Conservation (phyloP, 2,888 invertebrate genomes). For the Chrysolina americana region DNA sequence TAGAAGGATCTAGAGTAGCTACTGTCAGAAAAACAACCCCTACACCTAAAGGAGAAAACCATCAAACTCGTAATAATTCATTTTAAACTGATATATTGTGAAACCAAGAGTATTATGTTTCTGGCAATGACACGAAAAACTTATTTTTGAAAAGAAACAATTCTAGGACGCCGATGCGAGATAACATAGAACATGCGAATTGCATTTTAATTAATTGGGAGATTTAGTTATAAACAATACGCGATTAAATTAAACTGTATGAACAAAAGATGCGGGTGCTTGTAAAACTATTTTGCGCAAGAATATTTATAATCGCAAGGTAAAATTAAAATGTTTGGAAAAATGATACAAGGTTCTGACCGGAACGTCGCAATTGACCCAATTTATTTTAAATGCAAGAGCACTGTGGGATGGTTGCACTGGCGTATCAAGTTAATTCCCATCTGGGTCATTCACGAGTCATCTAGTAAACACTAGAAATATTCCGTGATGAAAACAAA, state of each 20-base stretch:
- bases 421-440: constrained; percentile 23
- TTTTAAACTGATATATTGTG: no score
- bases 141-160: constrained; percentile 14
- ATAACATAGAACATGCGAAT: constrained; percentile 19
- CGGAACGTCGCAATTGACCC: constrained; percentile 61
- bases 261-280: constrained; percentile 46
- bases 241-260: constrained; percentile 38
- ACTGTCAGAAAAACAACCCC: no score
- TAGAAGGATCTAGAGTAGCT: no score
- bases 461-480: constrained; percentile 14
- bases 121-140: constrained; percentile 7
- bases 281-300: constrained; percentile 41
- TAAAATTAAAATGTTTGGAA: constrained; percentile 41
- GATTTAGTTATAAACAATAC: constrained; percentile 9
- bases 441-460: constrained; percentile 9
- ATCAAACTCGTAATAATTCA: no score
- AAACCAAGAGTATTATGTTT: background rate
- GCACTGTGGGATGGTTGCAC: constrained; percentile 35
- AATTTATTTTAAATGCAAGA: constrained; percentile 53
- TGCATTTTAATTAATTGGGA: constrained; percentile 16
- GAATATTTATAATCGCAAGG: constrained; percentile 41
- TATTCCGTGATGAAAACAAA: background rate
- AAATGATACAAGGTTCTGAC: constrained; percentile 59
- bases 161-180: constrained; percentile 15
- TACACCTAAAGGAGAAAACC: no score